Evolutionary conservation across 2,113 vertebrate species (phyloP), one percentile per base, ranked within the genome.

Genomic region (Platanista minor): DNA sequence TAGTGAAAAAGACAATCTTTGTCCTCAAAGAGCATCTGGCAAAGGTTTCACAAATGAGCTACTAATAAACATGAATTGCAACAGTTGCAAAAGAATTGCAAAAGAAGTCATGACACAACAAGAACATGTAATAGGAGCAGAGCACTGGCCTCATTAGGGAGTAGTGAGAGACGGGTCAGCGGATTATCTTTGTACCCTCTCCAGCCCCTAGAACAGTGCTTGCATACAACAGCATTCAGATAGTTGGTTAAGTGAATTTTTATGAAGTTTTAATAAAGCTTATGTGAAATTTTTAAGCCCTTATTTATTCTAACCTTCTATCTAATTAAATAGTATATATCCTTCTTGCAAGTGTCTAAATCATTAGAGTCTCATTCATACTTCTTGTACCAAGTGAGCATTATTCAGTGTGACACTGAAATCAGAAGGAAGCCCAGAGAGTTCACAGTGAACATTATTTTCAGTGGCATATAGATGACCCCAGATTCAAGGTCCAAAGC

Each of bases 21-120:
- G 33, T 27, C 69, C 29, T 77, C 15, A 43, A 5, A 80, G 72
- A 86, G 46, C 27, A 83, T 59, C 72, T 74, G 91, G 75, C 23
- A 36, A 85, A 57, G 43, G 39, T 87, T 96, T 97, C 87, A 93
- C 61, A 94, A 78, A 59, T 29, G 27, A 90, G 33, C 36, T 92
- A 36, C 49, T 89, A 64, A 88, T 88, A 87, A 92, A 84, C 85
- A 69, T 17, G 64, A 80, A 49, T 87, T 92, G 54, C 14, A 59
- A 18, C 41, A 33, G 8, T 89, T 33, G 72, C 52, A 52, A 95
- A 95, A n/a, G n/a, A 85, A 33, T 36, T 31, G 59, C 46, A 49
- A 78, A 89, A 52, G 78, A 90, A 54, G 6, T 62, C 66, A 57
- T 4, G 31, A 21, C 33, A 46, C 17, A 75, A 69, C 10, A 78